Conservation (phyloP, 2,888 invertebrate species). For the Drosophila stalkeri region DNA sequence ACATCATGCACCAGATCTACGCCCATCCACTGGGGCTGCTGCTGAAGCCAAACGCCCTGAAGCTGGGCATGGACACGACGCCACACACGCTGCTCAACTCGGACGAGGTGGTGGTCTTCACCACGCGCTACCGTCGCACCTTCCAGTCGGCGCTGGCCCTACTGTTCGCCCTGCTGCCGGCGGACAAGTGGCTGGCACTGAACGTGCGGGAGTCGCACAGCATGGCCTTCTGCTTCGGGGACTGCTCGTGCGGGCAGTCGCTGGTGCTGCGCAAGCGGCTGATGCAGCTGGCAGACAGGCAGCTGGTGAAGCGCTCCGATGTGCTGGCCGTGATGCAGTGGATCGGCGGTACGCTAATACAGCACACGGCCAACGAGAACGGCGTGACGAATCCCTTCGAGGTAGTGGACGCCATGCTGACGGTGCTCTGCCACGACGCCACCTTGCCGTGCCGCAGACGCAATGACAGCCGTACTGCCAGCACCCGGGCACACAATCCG, state of each 20-base stretch:
- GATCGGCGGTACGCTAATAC: slow-evolving; percentile 88
- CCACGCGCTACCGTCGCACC: slow-evolving; percentile 94
- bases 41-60: slow-evolving; percentile 66
- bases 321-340: slow-evolving; percentile 89
- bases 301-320: slow-evolving; percentile 90
- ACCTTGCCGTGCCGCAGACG: slow-evolving; percentile 89
- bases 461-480: slow-evolving; percentile 47
- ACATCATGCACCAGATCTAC: slow-evolving; percentile 88
- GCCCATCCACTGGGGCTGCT: slow-evolving; percentile 84
- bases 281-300: slow-evolving; percentile 87
- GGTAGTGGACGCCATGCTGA: slow-evolving; percentile 91
- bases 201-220: slow-evolving; percentile 91
- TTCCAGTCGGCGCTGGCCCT: slow-evolving; percentile 95
- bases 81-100: slow-evolving; percentile 84
- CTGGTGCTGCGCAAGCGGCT: slow-evolving; percentile 86
- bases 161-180: slow-evolving; percentile 89
- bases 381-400: slow-evolving; percentile 88
- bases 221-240: slow-evolving; percentile 93
- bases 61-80: slow-evolving; percentile 72
- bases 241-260: slow-evolving; percentile 90
- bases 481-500: slow-evolving; percentile 62
- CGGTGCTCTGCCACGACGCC: slow-evolving; percentile 93
- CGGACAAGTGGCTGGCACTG: slow-evolving; percentile 88
- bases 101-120: slow-evolving; percentile 89
- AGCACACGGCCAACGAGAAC: slow-evolving; percentile 87